Base-by-base conservation (phyloP, 2,888 invertebrate genomes). In the Ptychoptera albimana region DNA sequence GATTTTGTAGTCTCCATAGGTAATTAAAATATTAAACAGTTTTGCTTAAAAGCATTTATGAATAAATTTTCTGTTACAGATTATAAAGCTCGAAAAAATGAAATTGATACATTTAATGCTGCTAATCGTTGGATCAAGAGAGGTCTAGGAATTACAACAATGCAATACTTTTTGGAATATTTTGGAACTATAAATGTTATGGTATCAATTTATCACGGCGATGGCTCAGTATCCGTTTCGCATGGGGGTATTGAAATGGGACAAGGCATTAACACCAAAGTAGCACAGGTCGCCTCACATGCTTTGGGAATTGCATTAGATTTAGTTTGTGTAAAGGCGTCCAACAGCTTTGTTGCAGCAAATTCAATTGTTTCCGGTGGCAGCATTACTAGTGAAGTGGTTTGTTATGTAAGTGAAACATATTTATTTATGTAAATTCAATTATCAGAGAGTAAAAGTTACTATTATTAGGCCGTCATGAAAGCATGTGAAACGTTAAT, bases 101-200 rank as follows among this genome's bases (percentile, higher is more conserved):
- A 68, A 37, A 68, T 80, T 3, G 64, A 69, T 12, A 57, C 63
- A 7, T 81, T 75, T 54, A 85, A 85, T 54, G 64, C 64, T 50
- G 69, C 70, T 42, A 85, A 88, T 63, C 68, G 81, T 11, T 89
- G 88, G 88, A 82, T 74, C 53, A 89, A 89, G 58, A 73, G 74
- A 34, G 89, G 82, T 0, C 60, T 83, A 2, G 67, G 77, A n/a
- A 55, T 85, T 7, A 68, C 77, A 9, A 72, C 82, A 2, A 75
- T 86, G 73, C 74, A 73, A 52, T 88, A 78, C 66, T 72, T 73
- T 1, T 63, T 77, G 1, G 52, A 61, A 1, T 59, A 69, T 31
- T 58, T 64, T 23, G 68, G 73, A 1, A 71, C 72, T 42, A 77
- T 64, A 48, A 68, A 74, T 42, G 73, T 76, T 0, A 66, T 74